phyloP scores from a whole-genome alignment of 2,113 vertebrate genomes.

The Elachura formosa region DNA sequence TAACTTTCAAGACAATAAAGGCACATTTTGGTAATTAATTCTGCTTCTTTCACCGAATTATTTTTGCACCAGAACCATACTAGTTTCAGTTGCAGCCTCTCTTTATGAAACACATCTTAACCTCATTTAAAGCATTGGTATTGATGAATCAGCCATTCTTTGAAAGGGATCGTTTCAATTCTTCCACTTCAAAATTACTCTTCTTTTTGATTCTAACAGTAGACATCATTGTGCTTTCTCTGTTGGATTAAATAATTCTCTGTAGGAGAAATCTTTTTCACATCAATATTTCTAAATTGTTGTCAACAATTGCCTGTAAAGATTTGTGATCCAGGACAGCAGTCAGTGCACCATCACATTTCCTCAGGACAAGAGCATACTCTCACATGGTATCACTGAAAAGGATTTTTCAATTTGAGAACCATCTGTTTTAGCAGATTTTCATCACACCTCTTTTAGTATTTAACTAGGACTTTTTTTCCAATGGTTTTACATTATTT shows the following conservation, averaged over 20 bases:
- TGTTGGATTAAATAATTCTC: background rate
- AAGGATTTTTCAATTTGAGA: background rate
- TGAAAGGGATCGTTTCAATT: background rate
- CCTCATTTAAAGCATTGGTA: background rate
- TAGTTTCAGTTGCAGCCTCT: background rate
- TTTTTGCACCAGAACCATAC: background rate
- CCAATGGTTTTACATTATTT: background rate
- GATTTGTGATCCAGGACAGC: background rate
- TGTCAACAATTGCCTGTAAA: background rate
- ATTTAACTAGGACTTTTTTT: background rate
- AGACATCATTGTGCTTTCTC: background rate
- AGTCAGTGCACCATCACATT: background rate
- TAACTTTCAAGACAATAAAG: background rate
- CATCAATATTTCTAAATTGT: background rate
- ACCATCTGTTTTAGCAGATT: background rate
- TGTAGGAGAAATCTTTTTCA: background rate
- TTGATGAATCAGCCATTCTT: background rate
- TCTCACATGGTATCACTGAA: accelerated
- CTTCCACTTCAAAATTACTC: background rate
- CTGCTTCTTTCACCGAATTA: background rate
- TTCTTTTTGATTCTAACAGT: background rate
- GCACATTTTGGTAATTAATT: background rate
- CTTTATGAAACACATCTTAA: background rate
- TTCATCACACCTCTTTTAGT: background rate
- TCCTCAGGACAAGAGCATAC: background rate